These are phyloP conservation scores for Apoda limacodes DNA, from an alignment of 2,888 invertebrate species.

Conservation along the genomic window DNA sequence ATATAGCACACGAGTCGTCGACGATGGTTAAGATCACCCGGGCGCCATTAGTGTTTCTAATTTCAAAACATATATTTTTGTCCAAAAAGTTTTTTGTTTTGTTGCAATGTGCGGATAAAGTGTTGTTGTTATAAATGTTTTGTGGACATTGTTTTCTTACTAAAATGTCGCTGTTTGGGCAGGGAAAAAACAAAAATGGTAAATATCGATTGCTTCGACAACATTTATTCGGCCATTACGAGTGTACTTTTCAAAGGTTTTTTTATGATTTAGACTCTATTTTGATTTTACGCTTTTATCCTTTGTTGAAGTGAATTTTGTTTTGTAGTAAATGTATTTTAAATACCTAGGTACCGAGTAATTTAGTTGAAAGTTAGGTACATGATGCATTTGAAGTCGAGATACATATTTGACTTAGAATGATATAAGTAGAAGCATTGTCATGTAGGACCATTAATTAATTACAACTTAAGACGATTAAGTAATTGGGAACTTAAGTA, in stretches of 20 bases:
- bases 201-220: slow-evolving; percentile 65
- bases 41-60: slow-evolving; percentile 31
- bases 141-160: too few species aligned
- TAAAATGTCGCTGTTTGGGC: slow-evolving; percentile 29
- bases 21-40: slow-evolving; percentile 44
- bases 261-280: slow-evolving; percentile 12
- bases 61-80: slow-evolving; percentile 18
- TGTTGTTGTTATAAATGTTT: too few species aligned
- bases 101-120: slow-evolving; percentile 41
- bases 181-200: slow-evolving; percentile 41
- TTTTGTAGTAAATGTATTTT: not conserved
- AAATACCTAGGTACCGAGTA: too few species aligned
- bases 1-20: slow-evolving; percentile 40
- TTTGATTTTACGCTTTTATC: slow-evolving; percentile 3
- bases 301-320: not conserved
- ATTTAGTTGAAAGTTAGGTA: too few species aligned
- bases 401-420: too few species aligned
- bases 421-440: too few species aligned
- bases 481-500: too few species aligned
- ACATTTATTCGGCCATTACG: slow-evolving; percentile 56
- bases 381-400: too few species aligned
- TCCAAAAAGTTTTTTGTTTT: slow-evolving; percentile 22
- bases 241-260: slow-evolving; percentile 17
- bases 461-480: too few species aligned
- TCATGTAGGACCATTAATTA: too few species aligned